Evolutionary conservation across 2,888 invertebrate genomes (phyloP).

Genomic region (Agyllia agylla): DNA sequence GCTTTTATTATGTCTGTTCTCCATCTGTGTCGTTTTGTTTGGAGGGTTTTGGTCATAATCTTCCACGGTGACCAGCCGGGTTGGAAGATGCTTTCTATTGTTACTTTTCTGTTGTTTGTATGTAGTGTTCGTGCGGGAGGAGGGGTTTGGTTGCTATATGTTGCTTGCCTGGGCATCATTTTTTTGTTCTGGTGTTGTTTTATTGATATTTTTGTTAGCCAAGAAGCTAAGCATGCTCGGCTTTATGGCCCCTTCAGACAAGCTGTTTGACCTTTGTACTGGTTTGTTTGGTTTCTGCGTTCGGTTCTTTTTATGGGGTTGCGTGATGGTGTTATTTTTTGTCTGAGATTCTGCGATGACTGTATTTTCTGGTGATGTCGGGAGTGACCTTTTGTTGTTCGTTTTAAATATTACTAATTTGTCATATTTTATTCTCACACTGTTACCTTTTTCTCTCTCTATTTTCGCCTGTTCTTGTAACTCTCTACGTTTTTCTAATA

Average conservation of each 20-base stretch:
- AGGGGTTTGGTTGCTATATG: neutral
- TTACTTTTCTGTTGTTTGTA: too few relatives aligned
- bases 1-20: too few relatives aligned
- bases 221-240: neutral
- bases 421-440: slow-evolving; percentile 68
- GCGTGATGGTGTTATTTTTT: slow-evolving; percentile 24
- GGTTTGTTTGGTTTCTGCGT: neutral
- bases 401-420: slow-evolving; percentile 52
- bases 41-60: too few relatives aligned
- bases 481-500: slow-evolving; percentile 64
- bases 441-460: slow-evolving; percentile 68
- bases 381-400: slow-evolving; percentile 47
- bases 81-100: too few relatives aligned
- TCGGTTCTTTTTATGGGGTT: slow-evolving; percentile 56
- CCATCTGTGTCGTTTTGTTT: too few relatives aligned
- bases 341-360: neutral
- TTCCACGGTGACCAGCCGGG: too few relatives aligned
- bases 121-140: neutral
- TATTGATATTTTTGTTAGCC: neutral
- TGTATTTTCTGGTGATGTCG: slow-evolving; percentile 53
- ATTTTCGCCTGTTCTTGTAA: slow-evolving; percentile 60
- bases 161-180: neutral
- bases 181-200: neutral
- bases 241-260: neutral
- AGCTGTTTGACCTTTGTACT: neutral